Percentiles rank a stretch among this genome's conserved stretches.
Conservation (phyloP, 1,140 invertebrate genomes). For the Philaenus spumarius region DNA sequence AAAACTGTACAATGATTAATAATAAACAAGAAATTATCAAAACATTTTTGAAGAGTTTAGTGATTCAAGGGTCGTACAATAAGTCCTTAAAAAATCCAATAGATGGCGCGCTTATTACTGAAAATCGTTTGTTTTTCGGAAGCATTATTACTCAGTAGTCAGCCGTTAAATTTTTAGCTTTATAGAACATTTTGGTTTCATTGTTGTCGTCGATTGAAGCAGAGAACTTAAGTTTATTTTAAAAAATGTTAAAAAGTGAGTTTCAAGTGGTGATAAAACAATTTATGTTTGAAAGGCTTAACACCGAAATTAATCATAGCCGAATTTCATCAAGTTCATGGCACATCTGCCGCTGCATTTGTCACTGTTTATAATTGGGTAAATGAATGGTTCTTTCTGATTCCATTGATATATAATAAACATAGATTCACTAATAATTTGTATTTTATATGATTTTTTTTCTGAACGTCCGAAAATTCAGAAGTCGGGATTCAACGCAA, state of each 20-base stretch:
- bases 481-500: too few species aligned
- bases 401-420: too few species aligned
- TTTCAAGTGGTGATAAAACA: background rate
- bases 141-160: background rate
- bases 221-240: background rate
- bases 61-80: background rate
- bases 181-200: background rate
- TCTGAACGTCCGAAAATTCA: too few species aligned
- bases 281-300: background rate
- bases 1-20: too few species aligned
- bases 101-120: background rate
- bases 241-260: background rate
- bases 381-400: too few species aligned
- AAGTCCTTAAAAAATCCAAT: background rate
- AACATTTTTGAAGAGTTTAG: too few species aligned
- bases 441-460: too few species aligned
- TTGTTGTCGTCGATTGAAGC: background rate
- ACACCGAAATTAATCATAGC: conserved; percentile 5
- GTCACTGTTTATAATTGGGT: too few species aligned
- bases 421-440: too few species aligned
- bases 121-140: background rate
- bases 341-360: conserved; percentile 13
- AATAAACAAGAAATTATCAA: too few species aligned
- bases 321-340: conserved; percentile 8
- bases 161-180: background rate